Evolutionary conservation across 2,888 invertebrate genomes (phyloP).

Genomic region (Idaea dimidiata): DNA sequence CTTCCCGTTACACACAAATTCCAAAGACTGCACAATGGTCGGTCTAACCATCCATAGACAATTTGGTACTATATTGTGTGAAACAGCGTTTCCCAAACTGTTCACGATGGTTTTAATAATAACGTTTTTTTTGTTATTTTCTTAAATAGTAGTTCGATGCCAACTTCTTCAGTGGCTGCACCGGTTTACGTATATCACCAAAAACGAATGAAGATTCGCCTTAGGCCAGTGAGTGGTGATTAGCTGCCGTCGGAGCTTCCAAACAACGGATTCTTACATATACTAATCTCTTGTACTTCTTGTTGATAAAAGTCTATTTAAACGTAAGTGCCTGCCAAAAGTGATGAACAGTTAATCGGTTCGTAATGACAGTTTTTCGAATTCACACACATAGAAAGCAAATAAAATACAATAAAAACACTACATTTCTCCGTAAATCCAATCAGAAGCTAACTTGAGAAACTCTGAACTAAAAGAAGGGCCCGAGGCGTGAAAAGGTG

Average conservation of each 20-base stretch:
- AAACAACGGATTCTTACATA: too few species aligned
- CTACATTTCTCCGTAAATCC: slow-evolving; percentile 4
- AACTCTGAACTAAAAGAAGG: slow-evolving; percentile 38
- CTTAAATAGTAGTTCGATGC: too few species aligned
- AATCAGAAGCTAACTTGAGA: slow-evolving; percentile 22
- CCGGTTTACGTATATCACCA: too few species aligned
- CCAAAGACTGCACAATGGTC: slow-evolving; percentile 59
- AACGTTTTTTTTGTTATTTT: neutral
- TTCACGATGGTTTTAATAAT: neutral
- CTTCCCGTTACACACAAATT: slow-evolving; percentile 67
- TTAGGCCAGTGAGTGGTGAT: too few species aligned
- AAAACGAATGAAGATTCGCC: too few species aligned
- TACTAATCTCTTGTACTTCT: neutral
- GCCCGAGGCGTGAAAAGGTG: slow-evolving; percentile 46
- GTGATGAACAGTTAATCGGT: slow-evolving; percentile 23
- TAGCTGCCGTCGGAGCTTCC: too few species aligned
- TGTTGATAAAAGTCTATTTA: neutral
- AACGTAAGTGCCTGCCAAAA: neutral
- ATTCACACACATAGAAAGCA: neutral
- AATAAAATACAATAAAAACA: slow-evolving; percentile 8
- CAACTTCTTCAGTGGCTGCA: too few species aligned
- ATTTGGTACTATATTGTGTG: slow-evolving; percentile 63
- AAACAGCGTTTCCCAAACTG: slow-evolving; percentile 21
- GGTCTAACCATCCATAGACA: slow-evolving; percentile 55
- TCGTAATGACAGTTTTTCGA: slow-evolving; percentile 2